A percentile compares a stretch with the other conserved stretches of the same genome.
Evolutionary conservation across 1,140 invertebrate genomes (phyloP).

Genomic region (Matsumurasca onukii): DNA sequence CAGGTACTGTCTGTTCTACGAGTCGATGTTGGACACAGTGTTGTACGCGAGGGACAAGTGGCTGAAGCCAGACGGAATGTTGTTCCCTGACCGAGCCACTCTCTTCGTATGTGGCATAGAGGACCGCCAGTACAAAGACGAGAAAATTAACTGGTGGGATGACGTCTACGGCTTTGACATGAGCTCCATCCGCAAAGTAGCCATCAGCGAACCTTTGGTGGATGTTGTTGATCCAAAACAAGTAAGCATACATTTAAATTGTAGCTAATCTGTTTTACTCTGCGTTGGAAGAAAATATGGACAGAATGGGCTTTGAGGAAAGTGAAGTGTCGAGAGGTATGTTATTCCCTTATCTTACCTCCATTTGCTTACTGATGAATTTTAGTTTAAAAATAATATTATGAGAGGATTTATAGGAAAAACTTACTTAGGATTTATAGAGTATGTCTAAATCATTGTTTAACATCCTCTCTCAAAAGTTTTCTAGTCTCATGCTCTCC

Average conservation of each 20-base stretch:
- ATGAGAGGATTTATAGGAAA: too few relatives aligned
- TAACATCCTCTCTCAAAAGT: too few relatives aligned
- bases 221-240: conserved; percentile 98
- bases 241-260: conserved; percentile 42
- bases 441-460: too few relatives aligned
- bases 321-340: too few relatives aligned
- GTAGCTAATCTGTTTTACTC: too few relatives aligned
- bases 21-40: conserved; percentile 96
- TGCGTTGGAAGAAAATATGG: too few relatives aligned
- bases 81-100: conserved; percentile 88
- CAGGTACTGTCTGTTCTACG: conserved; percentile 92
- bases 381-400: too few relatives aligned
- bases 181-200: conserved; percentile 96
- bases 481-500: too few relatives aligned
- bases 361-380: too few relatives aligned
- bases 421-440: too few relatives aligned
- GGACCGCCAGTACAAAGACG: conserved; percentile 99
- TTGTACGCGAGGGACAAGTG: conserved; percentile 93
- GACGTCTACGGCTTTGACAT: conserved; percentile 99
- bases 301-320: too few relatives aligned
- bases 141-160: conserved; percentile 99
- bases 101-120: conserved; percentile 94
- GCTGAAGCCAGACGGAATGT: conserved; percentile 77
- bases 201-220: conserved; percentile 96
- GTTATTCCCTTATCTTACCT: too few relatives aligned